phyloP scores from a whole-genome alignment of 2,888 invertebrate genomes.

The Coelogynopora nodosa region DNA sequence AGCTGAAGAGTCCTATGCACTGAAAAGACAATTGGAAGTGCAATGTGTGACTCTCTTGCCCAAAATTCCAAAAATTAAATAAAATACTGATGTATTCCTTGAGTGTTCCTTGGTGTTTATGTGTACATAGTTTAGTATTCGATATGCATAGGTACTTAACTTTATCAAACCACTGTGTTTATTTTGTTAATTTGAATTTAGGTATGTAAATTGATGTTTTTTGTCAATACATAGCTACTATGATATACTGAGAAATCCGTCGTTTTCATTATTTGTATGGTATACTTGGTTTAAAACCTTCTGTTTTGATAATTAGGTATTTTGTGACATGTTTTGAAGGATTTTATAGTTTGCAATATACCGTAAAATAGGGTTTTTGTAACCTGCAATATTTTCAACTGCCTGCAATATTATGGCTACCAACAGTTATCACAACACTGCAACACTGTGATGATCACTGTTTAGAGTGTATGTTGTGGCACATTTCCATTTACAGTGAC shows the following conservation, averaged over 20 bases:
- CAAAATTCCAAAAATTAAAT: slow-evolving; percentile 15
- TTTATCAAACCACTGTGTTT: not conserved
- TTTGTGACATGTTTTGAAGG: slow-evolving; percentile 10
- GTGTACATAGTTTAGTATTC: slow-evolving; percentile 31
- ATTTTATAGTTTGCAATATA: slow-evolving; percentile 23
- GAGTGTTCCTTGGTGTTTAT: slow-evolving; percentile 19
- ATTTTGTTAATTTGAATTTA: slow-evolving; percentile 12
- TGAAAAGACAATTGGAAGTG: not conserved
- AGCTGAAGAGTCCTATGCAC: not conserved
- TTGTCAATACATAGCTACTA: slow-evolving; percentile 31
- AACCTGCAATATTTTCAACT: not conserved
- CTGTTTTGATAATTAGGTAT: slow-evolving; percentile 21
- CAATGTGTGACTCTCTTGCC: slow-evolving; percentile 9
- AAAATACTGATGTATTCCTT: not conserved
- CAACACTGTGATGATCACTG: no score
- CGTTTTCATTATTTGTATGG: slow-evolving; percentile 12
- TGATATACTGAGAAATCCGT: slow-evolving; percentile 10
- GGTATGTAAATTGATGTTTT: slow-evolving; percentile 17
- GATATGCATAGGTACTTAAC: slow-evolving; percentile 7
- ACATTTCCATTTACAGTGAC: no score
- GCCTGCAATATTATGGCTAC: slow-evolving; percentile 4
- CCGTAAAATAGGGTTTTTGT: not conserved
- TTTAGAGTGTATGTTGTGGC: no score
- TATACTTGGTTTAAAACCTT: slow-evolving; percentile 10
- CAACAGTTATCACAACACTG: not conserved